phyloP scores from a whole-genome alignment of 2,888 invertebrate genomes.

The Nemurella pictetii region DNA sequence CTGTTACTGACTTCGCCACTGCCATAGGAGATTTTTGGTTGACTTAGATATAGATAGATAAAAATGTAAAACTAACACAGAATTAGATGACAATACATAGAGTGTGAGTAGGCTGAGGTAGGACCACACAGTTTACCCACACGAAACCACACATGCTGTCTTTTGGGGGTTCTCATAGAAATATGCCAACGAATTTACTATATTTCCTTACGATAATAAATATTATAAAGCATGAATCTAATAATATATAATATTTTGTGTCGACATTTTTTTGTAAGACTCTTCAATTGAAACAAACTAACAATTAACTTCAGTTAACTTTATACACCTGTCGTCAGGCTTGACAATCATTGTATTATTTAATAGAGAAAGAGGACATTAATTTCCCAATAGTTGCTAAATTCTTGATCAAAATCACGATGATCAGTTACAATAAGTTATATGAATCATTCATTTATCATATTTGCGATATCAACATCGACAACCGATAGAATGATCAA shows the following conservation, averaged over 20 bases:
- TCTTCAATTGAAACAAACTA: background rate
- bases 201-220: background rate
- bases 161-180: background rate
- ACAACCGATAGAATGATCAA: background rate
- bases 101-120: background rate
- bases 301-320: background rate
- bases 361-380: background rate
- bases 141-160: background rate
- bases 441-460: background rate
- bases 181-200: background rate
- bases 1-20: background rate
- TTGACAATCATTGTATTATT: background rate
- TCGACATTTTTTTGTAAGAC: background rate
- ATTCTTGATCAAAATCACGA: background rate
- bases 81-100: background rate
- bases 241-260: background rate
- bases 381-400: background rate
- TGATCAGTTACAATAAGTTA: background rate
- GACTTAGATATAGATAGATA: background rate
- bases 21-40: background rate
- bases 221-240: background rate
- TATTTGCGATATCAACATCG: background rate
- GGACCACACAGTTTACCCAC: slow-evolving; percentile 19
- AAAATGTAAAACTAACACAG: background rate
- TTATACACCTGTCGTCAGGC: background rate